These are phyloP conservation scores for Megaceryle torquata DNA, from an alignment of 2,113 vertebrate genomes.

Conservation along the genomic window DNA sequence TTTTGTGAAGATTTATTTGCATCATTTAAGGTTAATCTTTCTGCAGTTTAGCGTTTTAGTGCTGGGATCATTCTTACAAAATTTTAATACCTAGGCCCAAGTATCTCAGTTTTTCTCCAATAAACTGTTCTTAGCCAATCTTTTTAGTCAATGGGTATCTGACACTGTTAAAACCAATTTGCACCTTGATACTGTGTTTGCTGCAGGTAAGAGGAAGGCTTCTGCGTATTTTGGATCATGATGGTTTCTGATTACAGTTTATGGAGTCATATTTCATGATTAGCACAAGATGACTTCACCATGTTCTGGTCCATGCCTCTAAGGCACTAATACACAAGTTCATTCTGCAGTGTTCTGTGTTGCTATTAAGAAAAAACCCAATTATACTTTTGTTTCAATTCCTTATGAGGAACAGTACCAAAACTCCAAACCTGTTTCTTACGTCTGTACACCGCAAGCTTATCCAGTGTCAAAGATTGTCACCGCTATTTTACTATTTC, in stretches of 20 bases:
- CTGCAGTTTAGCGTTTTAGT: not conserved
- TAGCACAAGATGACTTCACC: not conserved
- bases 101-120: not conserved
- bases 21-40: not conserved
- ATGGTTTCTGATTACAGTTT: not conserved
- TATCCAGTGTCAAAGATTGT: not conserved
- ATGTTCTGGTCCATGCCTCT: not conserved
- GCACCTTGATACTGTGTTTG: not conserved
- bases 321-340: not conserved
- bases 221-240: not conserved
- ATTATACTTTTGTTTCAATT: not conserved
- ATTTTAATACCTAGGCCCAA: not conserved
- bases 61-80: not conserved
- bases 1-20: not conserved
- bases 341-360: not conserved
- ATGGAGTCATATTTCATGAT: not conserved
- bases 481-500: not conserved
- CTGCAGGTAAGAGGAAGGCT: not conserved
- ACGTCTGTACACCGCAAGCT: fast-evolving
- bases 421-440: not conserved
- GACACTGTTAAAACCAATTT: not conserved
- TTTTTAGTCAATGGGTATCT: not conserved
- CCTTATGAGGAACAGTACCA: not conserved
- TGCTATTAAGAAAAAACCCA: not conserved
- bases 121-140: not conserved